Base-by-base conservation (phyloP, 2,113 vertebrate species). In the Clarias macrocephalus region DNA sequence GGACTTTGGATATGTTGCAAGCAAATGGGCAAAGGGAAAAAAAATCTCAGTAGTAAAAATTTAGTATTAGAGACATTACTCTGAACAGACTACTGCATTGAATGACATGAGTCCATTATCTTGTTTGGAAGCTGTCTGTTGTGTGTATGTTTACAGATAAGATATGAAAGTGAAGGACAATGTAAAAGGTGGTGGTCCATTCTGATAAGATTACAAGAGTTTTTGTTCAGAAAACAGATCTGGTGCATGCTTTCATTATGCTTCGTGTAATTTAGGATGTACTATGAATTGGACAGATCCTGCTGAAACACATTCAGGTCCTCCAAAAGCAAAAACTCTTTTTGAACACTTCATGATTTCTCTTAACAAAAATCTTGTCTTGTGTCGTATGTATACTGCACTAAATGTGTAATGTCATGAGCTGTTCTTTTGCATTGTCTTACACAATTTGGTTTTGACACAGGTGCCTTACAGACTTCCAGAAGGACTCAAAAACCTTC, bases 121-220 rank as follows among this genome's bases (percentile, higher is more conserved):
- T 65, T 56, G 48, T 85, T 65, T 65, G 56, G 23, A 76, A 48
- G 19, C 21, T 42, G 30, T 25, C 25, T 13, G 23, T 48, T 85
- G 4, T 57, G 60, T 84, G 30, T 18, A 76, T 76, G 33, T 25
- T 66, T 54, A 68, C 3, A 66, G 60, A 80, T 80, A 85, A 56
- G 33, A 63, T 28, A 60, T 1, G 21, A 57, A 56, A 33, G 18
- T 57, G 54, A 57, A 70, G n/a, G 82, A 25, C n/a, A 30, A 4
- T 57, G 82, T 57, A 11, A 83, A 83, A 83, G 82, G 66, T 28
- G 48, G 42, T 68, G 48, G 56, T 77, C 57, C 16, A 23, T 76
- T 62, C 10, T 42, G 54, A 85, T 25, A 75, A 75, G 56, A 48
- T 62, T 75, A 33, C 13, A 52, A 83, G 25, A 70, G 23, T n/a